Evolutionary conservation across 2,113 vertebrate genomes (phyloP), one percentile per base, ranked within the genome.

Genomic region (Coregonus clupeaformis): DNA sequence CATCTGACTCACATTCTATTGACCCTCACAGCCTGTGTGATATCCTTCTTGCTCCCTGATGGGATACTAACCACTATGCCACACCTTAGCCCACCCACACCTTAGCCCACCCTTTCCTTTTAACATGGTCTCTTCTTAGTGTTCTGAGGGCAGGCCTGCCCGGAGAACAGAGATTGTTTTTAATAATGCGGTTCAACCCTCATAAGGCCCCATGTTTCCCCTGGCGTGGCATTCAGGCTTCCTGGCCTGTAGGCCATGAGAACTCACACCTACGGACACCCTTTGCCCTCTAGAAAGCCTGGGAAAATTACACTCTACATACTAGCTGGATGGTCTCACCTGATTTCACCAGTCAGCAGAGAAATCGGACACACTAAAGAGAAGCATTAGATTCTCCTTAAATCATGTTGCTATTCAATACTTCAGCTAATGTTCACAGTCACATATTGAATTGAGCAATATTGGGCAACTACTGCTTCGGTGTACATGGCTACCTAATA

Each of bases 21-120:
- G 49, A 13, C 49, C 49, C 49, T 72, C 89, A 90, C 73, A 84
- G 89, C 78, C 36, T 42, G 88, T 90, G 91, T 91, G 90, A 91
- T 89, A 92, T 93, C 91, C 92, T 88, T 76, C 88, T 29, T 81
- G 80, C 75, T 88, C 92, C 89, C 90, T 71, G 62, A 84, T 76
- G 90, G 85, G 85, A 77, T 86, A 86, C 88, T 5, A 79, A 78
- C 82, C 70, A 5, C 83, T 78, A 80, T 64, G n/a, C 82, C 89
- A 84, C 86, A 76, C 82, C 87, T 89, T 70, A 66, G 83, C 78
- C 86, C 77, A 82, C 88, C 88, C 89, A 84, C 86, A 76, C 82
- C 87, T 89, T 70, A 66, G 83, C 78, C 86, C 77, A 82, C 88
- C 88, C 89, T 90, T 52, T 90, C 88, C 89, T 90, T 86, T 85